Percentiles rank a stretch among this genome's conserved stretches.
Conservation (phyloP, 2,797 vertebrate genomes). For the Anas bahamensis region DNA sequence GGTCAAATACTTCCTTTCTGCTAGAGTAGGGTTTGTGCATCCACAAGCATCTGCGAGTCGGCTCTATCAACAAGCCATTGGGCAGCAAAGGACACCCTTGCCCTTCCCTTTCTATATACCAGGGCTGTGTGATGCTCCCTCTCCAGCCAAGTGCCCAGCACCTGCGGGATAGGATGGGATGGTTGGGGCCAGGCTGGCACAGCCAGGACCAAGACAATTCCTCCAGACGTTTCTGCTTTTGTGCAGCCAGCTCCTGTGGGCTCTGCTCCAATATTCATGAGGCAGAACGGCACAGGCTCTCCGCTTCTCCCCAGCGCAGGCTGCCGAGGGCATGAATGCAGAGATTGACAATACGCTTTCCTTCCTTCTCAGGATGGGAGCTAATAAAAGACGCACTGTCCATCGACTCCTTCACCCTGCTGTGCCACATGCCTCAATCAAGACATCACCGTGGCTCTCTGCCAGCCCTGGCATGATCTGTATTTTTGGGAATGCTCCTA, state of each 20-base stretch:
- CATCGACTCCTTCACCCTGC: neutral
- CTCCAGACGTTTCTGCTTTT: neutral
- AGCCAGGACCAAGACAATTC: neutral
- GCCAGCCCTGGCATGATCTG: neutral
- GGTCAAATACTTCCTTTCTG: conserved; percentile 20
- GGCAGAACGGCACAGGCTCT: neutral
- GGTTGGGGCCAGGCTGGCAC: neutral
- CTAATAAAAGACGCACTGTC: conserved; percentile 39
- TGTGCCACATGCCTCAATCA: neutral
- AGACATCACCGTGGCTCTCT: neutral
- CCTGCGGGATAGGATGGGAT: neutral
- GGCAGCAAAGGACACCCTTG: neutral
- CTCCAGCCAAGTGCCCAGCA: neutral
- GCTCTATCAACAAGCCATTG: neutral
- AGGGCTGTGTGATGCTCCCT: neutral
- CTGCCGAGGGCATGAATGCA: neutral
- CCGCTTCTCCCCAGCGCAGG: neutral
- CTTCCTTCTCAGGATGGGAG: neutral
- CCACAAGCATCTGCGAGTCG: neutral
- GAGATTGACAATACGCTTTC: conserved; percentile 43
- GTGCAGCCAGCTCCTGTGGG: neutral
- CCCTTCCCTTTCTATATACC: neutral
- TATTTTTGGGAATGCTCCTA: neutral
- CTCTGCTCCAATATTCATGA: conserved; percentile 23
- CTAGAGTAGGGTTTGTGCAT: neutral